Base-by-base conservation (phyloP, 2,113 vertebrate species). In the Engystomops pustulosus region DNA sequence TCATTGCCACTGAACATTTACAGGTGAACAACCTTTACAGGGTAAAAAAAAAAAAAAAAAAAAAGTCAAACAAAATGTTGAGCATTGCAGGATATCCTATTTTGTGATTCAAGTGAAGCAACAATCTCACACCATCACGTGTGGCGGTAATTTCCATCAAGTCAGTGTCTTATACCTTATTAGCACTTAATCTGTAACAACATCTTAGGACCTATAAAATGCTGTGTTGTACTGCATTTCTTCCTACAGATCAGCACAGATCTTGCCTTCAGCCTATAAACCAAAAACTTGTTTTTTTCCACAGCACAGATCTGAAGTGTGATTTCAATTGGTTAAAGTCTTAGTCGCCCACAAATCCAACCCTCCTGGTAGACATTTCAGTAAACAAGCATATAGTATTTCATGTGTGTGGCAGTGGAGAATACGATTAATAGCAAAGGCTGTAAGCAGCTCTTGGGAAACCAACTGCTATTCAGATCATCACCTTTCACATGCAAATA, bases 401-500 rank as follows among this genome's bases (percentile, higher is more conserved):
- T 83, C 81, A 83, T 67, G 47, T 76, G 68, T 44, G 34, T 27
- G 38, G 15, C 58, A 36, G 71, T 27, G 49, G 44, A 70, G 44
- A 65, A 72, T n/a, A 60, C 44, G 49, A 83, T 76, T 77, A 53
- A 76, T 67, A 67, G 6, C 38, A 83, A 18, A 76, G 71, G 23
- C 17, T 14, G 55, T 49, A 25, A 83, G 38, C 36, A 74, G 69
- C 20, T 83, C 81, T 72, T 34, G 27, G 58, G 58, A 65, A 76
- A 67, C 81, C 15, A 76, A 76, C 41, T 32, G 53, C 71, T 83
- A 76, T 83, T 53, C 58, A 83, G 77, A 83, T 76, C 53, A 49
- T 18, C 15, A 14, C 55, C 71, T 76, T 76, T 83, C 41, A 67
- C 55, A 83, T 83, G 81, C 58, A 83, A 76, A 83, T 83, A 76